These are phyloP conservation scores for Magallana angulata DNA, from an alignment of 1,140 invertebrate genomes.

Conservation along the genomic window DNA sequence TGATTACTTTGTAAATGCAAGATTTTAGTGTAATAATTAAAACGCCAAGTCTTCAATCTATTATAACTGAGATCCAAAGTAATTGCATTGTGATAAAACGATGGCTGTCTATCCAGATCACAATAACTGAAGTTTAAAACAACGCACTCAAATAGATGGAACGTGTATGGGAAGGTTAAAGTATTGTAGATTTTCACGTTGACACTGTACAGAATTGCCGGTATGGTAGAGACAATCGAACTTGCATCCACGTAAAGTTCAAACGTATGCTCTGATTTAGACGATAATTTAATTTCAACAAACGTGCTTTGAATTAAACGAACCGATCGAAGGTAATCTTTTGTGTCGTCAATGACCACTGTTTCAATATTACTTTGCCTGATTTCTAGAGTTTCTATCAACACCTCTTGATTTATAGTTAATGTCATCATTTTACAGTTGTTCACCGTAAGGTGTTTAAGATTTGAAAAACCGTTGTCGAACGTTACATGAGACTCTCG, in stretches of 20 bases:
- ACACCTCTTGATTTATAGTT: not conserved
- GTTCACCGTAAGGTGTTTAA: not conserved
- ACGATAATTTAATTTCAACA: not conserved
- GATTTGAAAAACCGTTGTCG: not conserved
- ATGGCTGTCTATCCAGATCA: not conserved
- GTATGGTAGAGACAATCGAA: not conserved
- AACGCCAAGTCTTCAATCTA: not conserved
- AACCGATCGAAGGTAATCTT: not conserved
- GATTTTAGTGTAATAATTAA: not conserved
- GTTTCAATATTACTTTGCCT: not conserved
- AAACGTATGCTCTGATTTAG: not conserved
- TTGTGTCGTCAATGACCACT: not conserved
- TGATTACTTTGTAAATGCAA: slow-evolving; percentile 5
- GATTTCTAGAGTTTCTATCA: not conserved
- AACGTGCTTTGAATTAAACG: not conserved
- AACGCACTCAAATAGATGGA: not conserved
- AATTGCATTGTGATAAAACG: not conserved
- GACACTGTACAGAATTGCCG: not conserved
- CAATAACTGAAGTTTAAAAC: not conserved
- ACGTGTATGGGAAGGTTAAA: not conserved
- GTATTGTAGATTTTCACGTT: not conserved
- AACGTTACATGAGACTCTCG: not conserved
- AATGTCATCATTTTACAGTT: not conserved
- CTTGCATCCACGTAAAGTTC: not conserved
- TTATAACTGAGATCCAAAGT: not conserved